Evolutionary conservation across 2,113 vertebrate genomes (phyloP).

Genomic region (Psettodes erumei): DNA sequence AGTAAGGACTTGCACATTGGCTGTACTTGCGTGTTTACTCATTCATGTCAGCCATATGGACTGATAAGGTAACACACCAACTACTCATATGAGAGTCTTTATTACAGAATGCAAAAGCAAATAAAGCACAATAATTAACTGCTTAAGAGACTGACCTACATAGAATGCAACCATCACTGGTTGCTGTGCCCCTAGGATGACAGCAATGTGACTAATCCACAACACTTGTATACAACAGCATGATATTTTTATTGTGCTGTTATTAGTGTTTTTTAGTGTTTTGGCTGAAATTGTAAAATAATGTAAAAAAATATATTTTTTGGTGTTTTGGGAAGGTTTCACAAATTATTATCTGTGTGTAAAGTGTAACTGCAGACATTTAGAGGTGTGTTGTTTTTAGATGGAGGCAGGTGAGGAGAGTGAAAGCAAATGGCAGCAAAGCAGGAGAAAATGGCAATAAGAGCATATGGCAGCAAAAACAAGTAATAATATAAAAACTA

Average conservation of each 20-base stretch:
- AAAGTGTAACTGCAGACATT: neutral
- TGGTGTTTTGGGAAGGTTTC: neutral
- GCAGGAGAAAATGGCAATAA: neutral
- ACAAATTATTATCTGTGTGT: neutral
- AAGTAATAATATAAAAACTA: neutral
- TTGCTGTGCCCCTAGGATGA: slow-evolving; percentile 17
- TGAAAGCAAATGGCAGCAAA: slow-evolving; percentile 3
- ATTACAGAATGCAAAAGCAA: slow-evolving; percentile 24
- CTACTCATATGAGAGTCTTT: slow-evolving; percentile 12
- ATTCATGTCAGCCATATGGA: slow-evolving; percentile 27
- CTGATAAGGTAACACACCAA: slow-evolving; percentile 9
- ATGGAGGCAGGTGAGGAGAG: neutral
- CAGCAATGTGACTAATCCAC: slow-evolving; percentile 36
- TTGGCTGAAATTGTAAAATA: neutral
- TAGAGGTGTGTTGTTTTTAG: neutral
- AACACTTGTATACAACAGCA: slow-evolving; percentile 6
- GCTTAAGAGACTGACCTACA: slow-evolving; percentile 35
- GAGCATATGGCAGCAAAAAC: neutral
- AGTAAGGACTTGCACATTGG: slow-evolving; percentile 17
- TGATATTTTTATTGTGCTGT: slow-evolving; percentile 9
- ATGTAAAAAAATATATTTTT: neutral
- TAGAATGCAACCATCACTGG: slow-evolving; percentile 16
- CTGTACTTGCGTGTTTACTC: slow-evolving; percentile 13
- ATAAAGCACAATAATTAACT: slow-evolving; percentile 28
- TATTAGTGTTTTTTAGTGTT: slow-evolving; percentile 1